phyloP scores from a whole-genome alignment of 2,113 vertebrate genomes.

The Syngnathoides biaculeatus region DNA sequence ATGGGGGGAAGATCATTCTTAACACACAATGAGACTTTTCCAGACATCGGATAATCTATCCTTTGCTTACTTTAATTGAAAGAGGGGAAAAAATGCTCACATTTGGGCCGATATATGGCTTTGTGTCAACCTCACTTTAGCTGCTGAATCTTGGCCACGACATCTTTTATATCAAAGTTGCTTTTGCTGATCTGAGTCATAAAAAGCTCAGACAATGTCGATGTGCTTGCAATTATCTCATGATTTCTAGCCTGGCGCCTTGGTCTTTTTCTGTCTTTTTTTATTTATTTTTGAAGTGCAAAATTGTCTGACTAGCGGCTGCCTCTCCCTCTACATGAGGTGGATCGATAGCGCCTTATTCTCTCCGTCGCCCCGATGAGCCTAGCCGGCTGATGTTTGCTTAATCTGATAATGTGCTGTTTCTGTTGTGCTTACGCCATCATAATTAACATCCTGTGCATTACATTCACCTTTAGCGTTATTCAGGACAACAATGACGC shows the following conservation, averaged over 20 bases:
- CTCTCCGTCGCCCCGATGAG: slow-evolving; percentile 21
- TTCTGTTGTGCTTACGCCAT: neutral
- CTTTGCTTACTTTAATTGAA: too few species aligned
- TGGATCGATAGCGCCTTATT: slow-evolving; percentile 48
- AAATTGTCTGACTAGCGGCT: slow-evolving; percentile 36
- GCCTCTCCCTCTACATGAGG: slow-evolving; percentile 11
- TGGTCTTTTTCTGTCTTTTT: slow-evolving; percentile 54
- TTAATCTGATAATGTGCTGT: slow-evolving; percentile 2
- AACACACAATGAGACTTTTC: too few species aligned
- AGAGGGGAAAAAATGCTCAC: neutral
- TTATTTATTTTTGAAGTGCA: slow-evolving; percentile 50
- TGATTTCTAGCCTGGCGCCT: slow-evolving; percentile 60
- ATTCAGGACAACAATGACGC: neutral
- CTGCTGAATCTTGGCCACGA: slow-evolving; percentile 16
- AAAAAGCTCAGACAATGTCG: slow-evolving; percentile 58
- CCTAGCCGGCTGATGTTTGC: slow-evolving; percentile 10
- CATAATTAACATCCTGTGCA: neutral
- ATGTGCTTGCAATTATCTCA: slow-evolving; percentile 54
- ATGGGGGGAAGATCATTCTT: too few species aligned
- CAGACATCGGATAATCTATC: too few species aligned
- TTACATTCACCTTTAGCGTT: slow-evolving; percentile 3
- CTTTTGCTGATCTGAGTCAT: slow-evolving; percentile 57
- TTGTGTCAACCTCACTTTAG: slow-evolving; percentile 12
- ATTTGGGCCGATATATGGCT: too few species aligned
- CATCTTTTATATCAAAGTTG: slow-evolving; percentile 12